Evolutionary conservation across 2,888 invertebrate species (phyloP), one percentile per base, ranked within the genome.

Genomic region (Chouioia cunea): DNA sequence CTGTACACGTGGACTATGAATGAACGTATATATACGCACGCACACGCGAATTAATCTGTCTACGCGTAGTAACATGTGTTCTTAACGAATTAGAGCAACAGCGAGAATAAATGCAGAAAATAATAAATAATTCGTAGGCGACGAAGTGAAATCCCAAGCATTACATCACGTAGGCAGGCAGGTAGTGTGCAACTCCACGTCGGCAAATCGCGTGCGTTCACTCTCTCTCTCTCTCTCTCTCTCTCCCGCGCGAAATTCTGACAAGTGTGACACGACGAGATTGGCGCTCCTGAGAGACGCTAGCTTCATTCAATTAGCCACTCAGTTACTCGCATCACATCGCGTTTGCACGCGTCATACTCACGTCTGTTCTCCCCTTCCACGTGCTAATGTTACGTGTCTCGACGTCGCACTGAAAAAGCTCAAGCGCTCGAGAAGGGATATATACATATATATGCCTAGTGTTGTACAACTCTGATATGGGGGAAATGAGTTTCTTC

Each of bases 241-340:
- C 27, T 27, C 27, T 27, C 27, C 6, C 36, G 8, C 23, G 58
- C 66, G 64, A 82, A n/a, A 79, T 81, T 83, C 80, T 83, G 83
- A 83, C 82, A 36, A 36, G 81, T 81, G 80, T 82, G 83, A 82
- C 83, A 79, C 77, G 77, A 77, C 76, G 59, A 80, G 80, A 82
- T 82, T 80, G 81, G 77, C 76, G 78, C 79, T 83, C 83, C 81
- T 82, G 79, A 79, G 84, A 84, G 80, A 79, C 75, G 71, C 78
- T 10, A 36, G 77, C 79, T 80, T 83, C 83, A 84, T 84, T 84
- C 84, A 84, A 84, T 84, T 84, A 84, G 81, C 79, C 82, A 83
- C 83, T 83, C 83, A 82, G 82, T 84, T 84, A 82, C 83, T 82
- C 82, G 82, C 82, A 81, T 83, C 84, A 79, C 82, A 81, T 83